Evolutionary conservation across 2,888 invertebrate genomes (phyloP), one percentile per base, ranked within the genome.

Genomic region (Steromphala cineraria): DNA sequence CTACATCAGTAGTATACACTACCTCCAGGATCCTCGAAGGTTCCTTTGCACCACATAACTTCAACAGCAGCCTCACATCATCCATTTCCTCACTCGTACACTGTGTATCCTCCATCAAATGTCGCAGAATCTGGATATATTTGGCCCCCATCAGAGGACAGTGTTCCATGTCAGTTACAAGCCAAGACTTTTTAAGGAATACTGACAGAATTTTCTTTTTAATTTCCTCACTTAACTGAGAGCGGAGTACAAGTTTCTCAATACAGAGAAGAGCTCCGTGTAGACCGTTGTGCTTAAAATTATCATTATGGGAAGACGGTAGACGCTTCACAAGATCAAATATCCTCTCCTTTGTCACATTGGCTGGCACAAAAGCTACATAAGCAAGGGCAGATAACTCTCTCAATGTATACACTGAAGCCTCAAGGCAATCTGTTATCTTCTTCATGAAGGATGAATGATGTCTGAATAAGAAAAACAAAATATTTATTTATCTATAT

Each of bases 381-480:
- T 88, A 82, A 10, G 91, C 88, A 78, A 85, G 81, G 13, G 92
- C 90, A 78, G 91, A 87, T 36, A 92, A 83, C 52, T 91, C 88
- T 46, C 92, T 84, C 28, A 92, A 86, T 52, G 86, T 88, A 75
- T 88, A 89, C 8, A 92, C 89, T 15, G 90, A 90, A 84, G 89
- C 90, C 2, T 83, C 81, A 4, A 87, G 75, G n/a, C 83, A 81
- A 15, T 53, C 67, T 5, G 67, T 46, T 8, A 88, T 80, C 17
- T 83, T 79, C 2, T 85, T 56, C 78, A 75, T 82, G 8, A 88
- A 83, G 1, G 75, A 76, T 40, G 75, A 46, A 31, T 83, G 40
- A 36, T 80, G 74, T 28, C 90, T 89, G 84, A 21, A 83, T 81
- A 62, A 62, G 62, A 75, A 78, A 79, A 31, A 17, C 8, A 4